Percentiles rank a stretch among this genome's conserved stretches.
phyloP scores from a whole-genome alignment of 2,797 vertebrate genomes.

The Enteromius trimaculatus region DNA sequence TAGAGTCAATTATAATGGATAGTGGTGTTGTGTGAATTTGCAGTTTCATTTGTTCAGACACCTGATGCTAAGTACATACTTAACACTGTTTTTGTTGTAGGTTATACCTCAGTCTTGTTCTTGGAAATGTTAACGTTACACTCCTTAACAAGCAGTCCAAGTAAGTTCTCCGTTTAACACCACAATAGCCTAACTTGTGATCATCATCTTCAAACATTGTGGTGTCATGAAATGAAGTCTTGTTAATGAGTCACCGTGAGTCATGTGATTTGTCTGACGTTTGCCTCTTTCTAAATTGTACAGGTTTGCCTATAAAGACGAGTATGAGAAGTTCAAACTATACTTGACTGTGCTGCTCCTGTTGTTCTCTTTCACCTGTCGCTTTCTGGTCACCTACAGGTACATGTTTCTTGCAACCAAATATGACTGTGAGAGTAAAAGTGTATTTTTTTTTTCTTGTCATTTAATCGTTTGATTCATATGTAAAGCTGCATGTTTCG shows the following conservation, averaged over 20 bases:
- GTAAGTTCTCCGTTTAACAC: slow-evolving; percentile 63
- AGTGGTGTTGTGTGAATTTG: slow-evolving; percentile 2
- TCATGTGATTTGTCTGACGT: neutral
- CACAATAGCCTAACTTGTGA: neutral
- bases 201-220: neutral
- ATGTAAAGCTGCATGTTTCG: neutral
- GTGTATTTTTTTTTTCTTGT: neutral
- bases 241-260: neutral
- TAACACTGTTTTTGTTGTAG: slow-evolving; percentile 67
- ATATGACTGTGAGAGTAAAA: neutral
- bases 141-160: slow-evolving; percentile 81
- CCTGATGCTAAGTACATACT: neutral
- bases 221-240: neutral
- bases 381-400: slow-evolving; percentile 93
- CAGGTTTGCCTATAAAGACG: slow-evolving; percentile 97
- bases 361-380: slow-evolving; percentile 90
- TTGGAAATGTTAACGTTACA: slow-evolving; percentile 81
- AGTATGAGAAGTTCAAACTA: slow-evolving; percentile 98
- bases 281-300: neutral
- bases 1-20: neutral
- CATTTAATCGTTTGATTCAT: neutral
- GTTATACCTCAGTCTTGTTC: slow-evolving; percentile 87
- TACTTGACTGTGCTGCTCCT: slow-evolving; percentile 93
- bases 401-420: slow-evolving; percentile 59
- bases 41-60: neutral